These are phyloP conservation scores for western clawed frog (Xenopus tropicalis) DNA, from an alignment of 2,113 vertebrate genomes.

Conservation along the genomic window DNA sequence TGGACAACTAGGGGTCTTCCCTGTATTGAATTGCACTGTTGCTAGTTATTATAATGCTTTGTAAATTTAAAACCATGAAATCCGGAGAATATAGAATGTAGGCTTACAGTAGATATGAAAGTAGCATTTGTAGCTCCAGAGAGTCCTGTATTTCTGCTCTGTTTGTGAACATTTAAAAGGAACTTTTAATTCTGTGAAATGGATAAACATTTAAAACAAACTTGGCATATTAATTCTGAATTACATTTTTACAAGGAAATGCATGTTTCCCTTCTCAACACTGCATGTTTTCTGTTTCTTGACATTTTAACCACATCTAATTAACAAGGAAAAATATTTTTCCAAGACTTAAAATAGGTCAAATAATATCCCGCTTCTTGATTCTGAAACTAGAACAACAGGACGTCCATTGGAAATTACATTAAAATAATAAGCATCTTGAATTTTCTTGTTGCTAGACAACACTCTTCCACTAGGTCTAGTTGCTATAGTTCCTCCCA, in stretches of 20 bases:
- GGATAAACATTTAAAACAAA: too few species aligned
- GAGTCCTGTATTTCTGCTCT: too few species aligned
- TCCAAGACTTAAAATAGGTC: constrained; percentile 26
- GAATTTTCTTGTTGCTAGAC: constrained; percentile 39
- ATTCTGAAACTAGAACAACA: constrained; percentile 36
- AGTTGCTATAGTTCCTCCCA: constrained; percentile 32
- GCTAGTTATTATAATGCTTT: too few species aligned
- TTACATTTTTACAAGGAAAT: not conserved
- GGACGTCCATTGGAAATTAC: constrained; percentile 27
- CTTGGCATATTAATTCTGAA: not conserved
- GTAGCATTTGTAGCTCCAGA: too few species aligned
- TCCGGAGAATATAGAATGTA: too few species aligned
- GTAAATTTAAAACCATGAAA: too few species aligned
- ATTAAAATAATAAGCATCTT: constrained; percentile 17
- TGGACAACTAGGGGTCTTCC: too few species aligned
- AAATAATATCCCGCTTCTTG: constrained; percentile 21
- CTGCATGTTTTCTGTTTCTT: constrained; percentile 9
- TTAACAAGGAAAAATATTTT: constrained; percentile 18
- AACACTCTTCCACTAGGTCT: constrained; percentile 20
- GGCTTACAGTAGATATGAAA: too few species aligned
- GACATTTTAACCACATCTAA: constrained; percentile 18
- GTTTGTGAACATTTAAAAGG: too few species aligned
- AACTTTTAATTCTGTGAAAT: too few species aligned
- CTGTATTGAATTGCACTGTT: too few species aligned
- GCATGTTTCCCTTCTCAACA: not conserved